phyloP scores from a whole-genome alignment of 2,797 vertebrate species.

The Phataginus tricuspis region DNA sequence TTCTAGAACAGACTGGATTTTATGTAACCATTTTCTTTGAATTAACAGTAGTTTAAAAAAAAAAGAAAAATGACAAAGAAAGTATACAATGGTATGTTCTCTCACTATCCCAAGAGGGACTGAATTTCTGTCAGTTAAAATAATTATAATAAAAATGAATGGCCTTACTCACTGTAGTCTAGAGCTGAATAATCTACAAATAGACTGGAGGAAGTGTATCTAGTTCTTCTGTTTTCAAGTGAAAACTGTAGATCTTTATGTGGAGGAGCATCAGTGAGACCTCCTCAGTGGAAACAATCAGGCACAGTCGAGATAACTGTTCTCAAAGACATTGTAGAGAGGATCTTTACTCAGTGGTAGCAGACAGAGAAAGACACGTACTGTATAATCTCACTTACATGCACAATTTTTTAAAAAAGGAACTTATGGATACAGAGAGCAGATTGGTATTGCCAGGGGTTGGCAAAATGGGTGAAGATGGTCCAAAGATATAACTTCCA shows the following conservation, averaged over 20 bases:
- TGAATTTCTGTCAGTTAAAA: neutral
- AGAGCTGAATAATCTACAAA: neutral
- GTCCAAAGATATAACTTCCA: neutral
- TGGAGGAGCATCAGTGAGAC: neutral
- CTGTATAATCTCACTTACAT: neutral
- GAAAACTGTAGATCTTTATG: neutral
- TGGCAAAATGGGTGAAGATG: neutral
- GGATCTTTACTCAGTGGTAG: neutral
- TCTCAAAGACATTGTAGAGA: neutral
- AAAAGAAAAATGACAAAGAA: slow-evolving; percentile 23
- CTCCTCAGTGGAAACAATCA: neutral
- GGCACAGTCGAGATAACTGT: neutral
- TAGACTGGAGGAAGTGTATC: neutral
- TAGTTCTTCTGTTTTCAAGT: neutral
- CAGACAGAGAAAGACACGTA: neutral
- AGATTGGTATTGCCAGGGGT: neutral
- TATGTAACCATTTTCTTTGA: slow-evolving; percentile 93
- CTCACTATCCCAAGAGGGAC: neutral
- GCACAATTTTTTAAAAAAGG: neutral
- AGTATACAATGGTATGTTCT: neutral
- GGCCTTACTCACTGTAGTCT: neutral
- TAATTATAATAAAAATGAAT: neutral
- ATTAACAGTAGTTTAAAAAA: slow-evolving; percentile 95
- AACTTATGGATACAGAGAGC: neutral
- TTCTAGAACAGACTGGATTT: slow-evolving; percentile 94